These are phyloP conservation scores for Tetragonisca angustula DNA, from an alignment of 2,888 invertebrate species.

Conservation along the genomic window DNA sequence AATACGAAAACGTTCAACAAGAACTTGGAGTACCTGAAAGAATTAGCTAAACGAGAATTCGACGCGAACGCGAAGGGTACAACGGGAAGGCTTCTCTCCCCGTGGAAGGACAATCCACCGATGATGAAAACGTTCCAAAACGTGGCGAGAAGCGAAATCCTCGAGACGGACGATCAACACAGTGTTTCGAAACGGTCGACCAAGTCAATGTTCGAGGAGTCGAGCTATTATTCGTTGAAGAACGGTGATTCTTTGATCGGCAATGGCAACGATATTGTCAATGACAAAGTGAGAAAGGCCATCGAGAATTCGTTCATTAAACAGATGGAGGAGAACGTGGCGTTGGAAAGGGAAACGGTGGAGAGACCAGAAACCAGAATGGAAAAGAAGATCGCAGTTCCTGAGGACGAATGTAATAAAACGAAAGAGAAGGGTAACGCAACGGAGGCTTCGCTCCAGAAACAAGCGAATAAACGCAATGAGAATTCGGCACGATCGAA, in stretches of 20 bases:
- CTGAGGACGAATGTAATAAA: conserved; percentile 16
- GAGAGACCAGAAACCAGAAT: neutral
- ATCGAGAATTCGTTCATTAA: conserved; percentile 81
- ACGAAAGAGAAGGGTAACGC: neutral
- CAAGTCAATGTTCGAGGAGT: conserved; percentile 79
- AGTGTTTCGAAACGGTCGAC: conserved; percentile 78
- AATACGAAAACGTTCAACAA: conserved; percentile 66
- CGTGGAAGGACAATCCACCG: conserved; percentile 76
- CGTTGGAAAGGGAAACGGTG: conserved; percentile 35
- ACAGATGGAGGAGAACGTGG: conserved; percentile 80
- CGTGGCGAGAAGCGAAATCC: conserved; percentile 78
- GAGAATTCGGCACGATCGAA: conserved; percentile 53
- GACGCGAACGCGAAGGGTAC: conserved; percentile 45
- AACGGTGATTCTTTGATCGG: neutral
- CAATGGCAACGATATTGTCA: conserved; percentile 68
- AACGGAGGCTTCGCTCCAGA: conserved; percentile 22
- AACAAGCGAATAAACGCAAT: conserved; percentile 48
- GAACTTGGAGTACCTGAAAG: conserved; percentile 73
- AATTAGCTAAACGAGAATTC: conserved; percentile 72
- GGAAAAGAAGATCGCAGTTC: neutral
- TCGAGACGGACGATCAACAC: conserved; percentile 76
- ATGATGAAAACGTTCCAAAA: conserved; percentile 75
- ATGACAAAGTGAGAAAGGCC: conserved; percentile 78
- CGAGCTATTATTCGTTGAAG: conserved; percentile 67
- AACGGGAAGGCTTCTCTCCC: conserved; percentile 48